phyloP scores from a whole-genome alignment of 2,113 vertebrate genomes.

The Salvelinus namaycush region DNA sequence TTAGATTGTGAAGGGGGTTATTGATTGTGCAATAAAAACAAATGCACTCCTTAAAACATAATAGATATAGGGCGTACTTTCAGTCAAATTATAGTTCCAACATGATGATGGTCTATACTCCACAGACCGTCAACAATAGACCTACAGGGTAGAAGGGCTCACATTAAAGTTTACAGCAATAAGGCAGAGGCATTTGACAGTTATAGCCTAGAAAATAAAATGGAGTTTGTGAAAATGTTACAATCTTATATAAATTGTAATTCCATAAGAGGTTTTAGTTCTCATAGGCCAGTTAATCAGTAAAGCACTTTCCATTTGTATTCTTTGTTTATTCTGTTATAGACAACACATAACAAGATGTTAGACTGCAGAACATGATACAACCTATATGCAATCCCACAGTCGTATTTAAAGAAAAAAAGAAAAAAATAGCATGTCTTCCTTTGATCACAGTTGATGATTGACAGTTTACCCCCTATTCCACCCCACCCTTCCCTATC shows the following conservation, averaged over 20 bases:
- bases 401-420: not conserved
- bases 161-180: too few species aligned
- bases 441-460: slow-evolving; percentile 30
- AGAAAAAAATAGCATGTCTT: slow-evolving; percentile 5
- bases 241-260: too few species aligned
- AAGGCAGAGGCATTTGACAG: too few species aligned
- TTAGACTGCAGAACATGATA: not conserved
- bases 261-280: too few species aligned
- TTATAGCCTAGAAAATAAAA: too few species aligned
- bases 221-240: too few species aligned
- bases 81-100: not conserved
- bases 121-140: too few species aligned
- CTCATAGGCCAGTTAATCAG: too few species aligned
- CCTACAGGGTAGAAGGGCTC: too few species aligned
- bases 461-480: slow-evolving; percentile 33
- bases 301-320: too few species aligned
- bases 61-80: not conserved
- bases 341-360: not conserved
- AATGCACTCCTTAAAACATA: not conserved
- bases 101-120: too few species aligned
- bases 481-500: not conserved
- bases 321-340: not conserved
- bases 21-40: not conserved
- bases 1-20: not conserved
- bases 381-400: not conserved